These are phyloP conservation scores for Melanotaenia boesemani DNA, from an alignment of 2,797 vertebrate genomes.

Conservation along the genomic window DNA sequence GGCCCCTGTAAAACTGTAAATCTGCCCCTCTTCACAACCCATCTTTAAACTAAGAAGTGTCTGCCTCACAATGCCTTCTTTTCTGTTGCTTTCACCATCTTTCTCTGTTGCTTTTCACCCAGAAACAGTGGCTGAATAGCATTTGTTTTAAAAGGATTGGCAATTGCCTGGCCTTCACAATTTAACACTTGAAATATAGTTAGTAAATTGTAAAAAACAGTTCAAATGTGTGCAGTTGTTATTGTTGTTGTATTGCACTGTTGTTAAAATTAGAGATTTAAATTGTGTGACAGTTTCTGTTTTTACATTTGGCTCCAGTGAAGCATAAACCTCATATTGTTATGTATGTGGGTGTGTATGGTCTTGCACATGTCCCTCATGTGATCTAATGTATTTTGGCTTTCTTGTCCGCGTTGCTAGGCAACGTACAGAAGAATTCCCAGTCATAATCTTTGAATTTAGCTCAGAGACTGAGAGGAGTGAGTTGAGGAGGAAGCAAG, in stretches of 20 bases:
- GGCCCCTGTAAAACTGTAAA: conserved; percentile 61
- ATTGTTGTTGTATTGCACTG: conserved; percentile 4
- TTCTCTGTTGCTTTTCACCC: conserved; percentile 34
- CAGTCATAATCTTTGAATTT: conserved; percentile 76
- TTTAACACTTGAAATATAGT: conserved; percentile 3
- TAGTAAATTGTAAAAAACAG: not conserved
- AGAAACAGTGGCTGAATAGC: conserved; percentile 43
- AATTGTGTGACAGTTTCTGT: conserved; percentile 33
- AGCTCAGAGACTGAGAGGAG: conserved; percentile 54
- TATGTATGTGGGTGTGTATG: conserved; percentile 49
- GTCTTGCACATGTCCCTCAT: conserved; percentile 66
- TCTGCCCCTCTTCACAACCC: conserved; percentile 57
- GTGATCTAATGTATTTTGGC: conserved; percentile 77
- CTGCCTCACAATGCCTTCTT: conserved; percentile 35
- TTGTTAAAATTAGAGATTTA: conserved; percentile 31
- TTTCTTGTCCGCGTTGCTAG: conserved; percentile 83
- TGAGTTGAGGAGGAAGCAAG: conserved; percentile 55
- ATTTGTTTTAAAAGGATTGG: conserved; percentile 12
- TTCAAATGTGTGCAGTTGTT: conserved; percentile 14
- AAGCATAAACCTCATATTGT: conserved; percentile 53
- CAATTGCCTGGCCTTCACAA: conserved; percentile 19
- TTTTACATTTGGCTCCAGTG: conserved; percentile 40
- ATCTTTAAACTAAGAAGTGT: conserved; percentile 44
- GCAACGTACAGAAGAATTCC: conserved; percentile 80
- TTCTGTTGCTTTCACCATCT: conserved; percentile 27